These are phyloP conservation scores for Drosophila suboccidentalis DNA, from an alignment of 2,888 invertebrate species.

Conservation along the genomic window DNA sequence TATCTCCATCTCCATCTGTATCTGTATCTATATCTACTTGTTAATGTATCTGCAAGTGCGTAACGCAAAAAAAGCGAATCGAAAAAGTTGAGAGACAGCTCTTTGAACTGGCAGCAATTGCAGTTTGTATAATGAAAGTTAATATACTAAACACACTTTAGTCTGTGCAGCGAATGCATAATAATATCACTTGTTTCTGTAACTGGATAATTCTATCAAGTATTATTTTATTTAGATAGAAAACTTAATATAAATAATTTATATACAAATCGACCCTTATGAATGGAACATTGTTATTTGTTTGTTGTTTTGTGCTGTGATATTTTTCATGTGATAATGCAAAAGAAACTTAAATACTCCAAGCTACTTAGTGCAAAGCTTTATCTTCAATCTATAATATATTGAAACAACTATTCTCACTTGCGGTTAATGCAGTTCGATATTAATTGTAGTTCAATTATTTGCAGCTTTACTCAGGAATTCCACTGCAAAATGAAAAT, in stretches of 20 bases:
- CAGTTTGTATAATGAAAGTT: conserved; percentile 17
- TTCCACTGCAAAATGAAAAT: background rate
- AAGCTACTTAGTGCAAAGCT: too few species aligned
- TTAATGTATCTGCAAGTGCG: conserved; percentile 60
- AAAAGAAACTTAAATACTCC: too few species aligned
- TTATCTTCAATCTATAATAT: too few species aligned
- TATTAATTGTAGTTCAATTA: background rate
- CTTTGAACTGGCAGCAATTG: background rate
- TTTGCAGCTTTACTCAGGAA: background rate
- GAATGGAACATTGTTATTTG: too few species aligned
- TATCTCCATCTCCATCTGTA: conserved; percentile 3
- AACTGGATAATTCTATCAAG: background rate
- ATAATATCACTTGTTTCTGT: background rate
- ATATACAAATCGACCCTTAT: too few species aligned
- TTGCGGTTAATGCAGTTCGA: background rate
- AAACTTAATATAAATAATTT: background rate
- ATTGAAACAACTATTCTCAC: too few species aligned
- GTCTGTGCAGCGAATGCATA: background rate
- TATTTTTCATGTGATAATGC: too few species aligned
- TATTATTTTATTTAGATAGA: too few species aligned
- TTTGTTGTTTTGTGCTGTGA: too few species aligned
- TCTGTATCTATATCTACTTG: conserved; percentile 19
- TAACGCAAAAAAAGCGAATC: conserved; percentile 25
- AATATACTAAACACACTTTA: conserved; percentile 11
- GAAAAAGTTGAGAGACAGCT: conserved; percentile 12